Conservation (phyloP, 2,797 vertebrate genomes). For the Knipowitschia caucasica region DNA sequence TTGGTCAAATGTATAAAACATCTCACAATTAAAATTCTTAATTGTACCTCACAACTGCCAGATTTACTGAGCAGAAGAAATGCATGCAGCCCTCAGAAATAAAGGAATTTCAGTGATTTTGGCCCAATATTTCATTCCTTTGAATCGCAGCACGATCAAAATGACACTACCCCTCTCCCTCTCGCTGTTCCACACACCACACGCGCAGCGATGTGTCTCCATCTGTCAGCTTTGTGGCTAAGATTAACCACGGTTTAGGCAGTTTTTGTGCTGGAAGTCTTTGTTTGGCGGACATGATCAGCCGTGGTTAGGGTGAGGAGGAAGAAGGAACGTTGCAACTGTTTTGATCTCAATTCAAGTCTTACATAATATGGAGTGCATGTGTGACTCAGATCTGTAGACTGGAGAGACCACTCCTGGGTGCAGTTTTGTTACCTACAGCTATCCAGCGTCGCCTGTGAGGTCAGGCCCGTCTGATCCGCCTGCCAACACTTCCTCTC, state of each 20-base stretch:
- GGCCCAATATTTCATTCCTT: slow-evolving; percentile 40
- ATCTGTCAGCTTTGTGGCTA: slow-evolving; percentile 9
- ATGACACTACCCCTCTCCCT: slow-evolving; percentile 19
- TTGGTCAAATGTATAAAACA: not conserved
- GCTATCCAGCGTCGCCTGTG: slow-evolving; percentile 12
- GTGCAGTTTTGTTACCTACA: slow-evolving; percentile 23
- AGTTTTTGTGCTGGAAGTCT: slow-evolving; percentile 11
- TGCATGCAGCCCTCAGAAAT: slow-evolving; percentile 15
- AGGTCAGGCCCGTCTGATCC: slow-evolving; percentile 29
- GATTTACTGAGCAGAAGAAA: slow-evolving; percentile 29
- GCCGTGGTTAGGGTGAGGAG: slow-evolving; percentile 20
- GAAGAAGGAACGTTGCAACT: slow-evolving; percentile 20
- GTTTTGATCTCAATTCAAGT: slow-evolving; percentile 25
- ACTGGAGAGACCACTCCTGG: slow-evolving; percentile 33
- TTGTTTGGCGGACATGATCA: slow-evolving; percentile 12
- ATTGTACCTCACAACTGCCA: too few relatives aligned
- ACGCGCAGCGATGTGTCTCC: slow-evolving; percentile 2
- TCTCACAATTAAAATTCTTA: slow-evolving; percentile 4
- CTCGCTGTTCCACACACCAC: slow-evolving; percentile 16
- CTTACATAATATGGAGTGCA: slow-evolving; percentile 42
- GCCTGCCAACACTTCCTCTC: slow-evolving; percentile 26
- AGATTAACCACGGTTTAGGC: slow-evolving; percentile 3
- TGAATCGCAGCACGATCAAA: slow-evolving; percentile 21
- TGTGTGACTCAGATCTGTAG: slow-evolving; percentile 38
- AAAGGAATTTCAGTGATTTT: slow-evolving; percentile 26